phyloP scores from a whole-genome alignment of 2,888 invertebrate species.

The Drosophila nr. perissopoda region DNA sequence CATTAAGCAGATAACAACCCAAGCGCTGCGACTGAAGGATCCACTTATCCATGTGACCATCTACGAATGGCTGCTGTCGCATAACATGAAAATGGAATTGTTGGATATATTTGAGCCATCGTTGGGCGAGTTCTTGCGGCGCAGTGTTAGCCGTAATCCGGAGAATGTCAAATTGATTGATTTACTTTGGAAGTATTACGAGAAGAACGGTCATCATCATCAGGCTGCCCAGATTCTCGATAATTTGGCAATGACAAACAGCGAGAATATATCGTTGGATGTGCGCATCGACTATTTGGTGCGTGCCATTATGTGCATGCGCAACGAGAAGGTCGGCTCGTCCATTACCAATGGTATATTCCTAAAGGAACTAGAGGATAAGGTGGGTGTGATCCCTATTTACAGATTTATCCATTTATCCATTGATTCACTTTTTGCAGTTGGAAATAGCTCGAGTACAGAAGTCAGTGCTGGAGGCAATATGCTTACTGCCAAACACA shows the following conservation, averaged over 20 bases:
- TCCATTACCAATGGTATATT: slow-evolving; percentile 91
- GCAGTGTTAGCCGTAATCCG: slow-evolving; percentile 86
- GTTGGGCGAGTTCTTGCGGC: slow-evolving; percentile 84
- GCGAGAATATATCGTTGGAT: slow-evolving; percentile 90
- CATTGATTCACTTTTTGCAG: slow-evolving; percentile 46
- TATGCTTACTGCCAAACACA: slow-evolving; percentile 85
- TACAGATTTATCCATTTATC: background rate
- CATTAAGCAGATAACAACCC: slow-evolving; percentile 88
- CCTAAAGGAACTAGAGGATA: slow-evolving; percentile 95
- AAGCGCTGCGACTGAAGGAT: slow-evolving; percentile 90
- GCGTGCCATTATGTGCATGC: slow-evolving; percentile 97
- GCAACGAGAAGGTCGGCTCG: slow-evolving; percentile 92
- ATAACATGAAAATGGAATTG: slow-evolving; percentile 90
- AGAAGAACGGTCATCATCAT: slow-evolving; percentile 95
- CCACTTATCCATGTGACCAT: slow-evolving; percentile 95
- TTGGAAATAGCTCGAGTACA: slow-evolving; percentile 95
- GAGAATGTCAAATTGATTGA: slow-evolving; percentile 89
- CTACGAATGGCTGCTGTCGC: slow-evolving; percentile 96
- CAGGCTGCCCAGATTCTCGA: slow-evolving; percentile 96
- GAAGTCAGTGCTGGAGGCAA: slow-evolving; percentile 89
- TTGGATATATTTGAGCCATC: slow-evolving; percentile 86
- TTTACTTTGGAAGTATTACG: slow-evolving; percentile 98
- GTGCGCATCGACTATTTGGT: slow-evolving; percentile 96
- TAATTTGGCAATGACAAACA: slow-evolving; percentile 89
- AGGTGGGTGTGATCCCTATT: slow-evolving; percentile 84